Evolutionary conservation across 2,113 vertebrate species (phyloP).

Genomic region (Dicaeum eximium): DNA sequence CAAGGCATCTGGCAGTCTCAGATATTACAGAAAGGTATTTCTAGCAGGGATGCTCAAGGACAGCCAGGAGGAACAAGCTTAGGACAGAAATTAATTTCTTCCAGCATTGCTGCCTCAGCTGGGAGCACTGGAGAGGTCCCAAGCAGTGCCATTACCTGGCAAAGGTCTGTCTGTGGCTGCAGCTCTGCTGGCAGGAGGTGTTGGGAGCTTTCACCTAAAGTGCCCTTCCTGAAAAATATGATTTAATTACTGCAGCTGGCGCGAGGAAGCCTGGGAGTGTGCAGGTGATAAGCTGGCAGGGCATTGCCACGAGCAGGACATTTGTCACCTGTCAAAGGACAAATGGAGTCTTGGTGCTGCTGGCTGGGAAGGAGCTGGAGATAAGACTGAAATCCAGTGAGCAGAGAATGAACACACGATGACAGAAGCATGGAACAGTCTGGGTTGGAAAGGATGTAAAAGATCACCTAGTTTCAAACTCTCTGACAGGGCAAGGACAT

Average conservation of each 20-base stretch:
- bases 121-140: not conserved
- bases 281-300: slow-evolving; percentile 7
- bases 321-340: not conserved
- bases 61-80: not conserved
- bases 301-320: not conserved
- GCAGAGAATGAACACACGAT: not conserved
- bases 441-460: not conserved
- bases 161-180: not conserved
- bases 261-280: not conserved
- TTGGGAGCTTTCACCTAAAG: not conserved
- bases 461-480: not conserved
- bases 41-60: not conserved
- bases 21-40: not conserved
- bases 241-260: not conserved
- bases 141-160: not conserved
- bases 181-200: not conserved
- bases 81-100: not conserved
- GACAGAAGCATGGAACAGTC: not conserved
- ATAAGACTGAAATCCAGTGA: not conserved
- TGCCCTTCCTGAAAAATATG: not conserved
- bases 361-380: not conserved
- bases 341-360: not conserved
- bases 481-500: not conserved
- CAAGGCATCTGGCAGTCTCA: not conserved
- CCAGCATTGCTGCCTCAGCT: not conserved